Evolutionary conservation across 2,113 vertebrate genomes (phyloP), one percentile per base, ranked within the genome.

Genomic region (Noturus placidus): DNA sequence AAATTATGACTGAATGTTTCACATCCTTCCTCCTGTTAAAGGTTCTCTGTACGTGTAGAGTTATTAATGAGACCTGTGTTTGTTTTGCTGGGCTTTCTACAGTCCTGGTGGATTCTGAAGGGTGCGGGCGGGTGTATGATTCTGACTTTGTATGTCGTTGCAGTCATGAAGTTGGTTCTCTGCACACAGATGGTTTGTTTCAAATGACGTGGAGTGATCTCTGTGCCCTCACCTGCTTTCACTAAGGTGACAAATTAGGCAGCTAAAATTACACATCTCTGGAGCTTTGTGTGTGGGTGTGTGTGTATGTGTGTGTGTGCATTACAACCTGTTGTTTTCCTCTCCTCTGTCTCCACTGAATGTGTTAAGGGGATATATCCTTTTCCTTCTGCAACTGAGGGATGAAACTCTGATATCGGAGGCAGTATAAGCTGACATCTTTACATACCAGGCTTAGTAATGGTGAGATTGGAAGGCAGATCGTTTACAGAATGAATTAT

Each of bases 401-500:
- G 91, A 89, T 61, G 3, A 88, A 79, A 86, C 92, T 90, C 91
- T 91, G 91, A 88, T 93, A 63, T 87, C 30, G 3, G 15, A 74
- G 76, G 88, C 57, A 7, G 88, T 87, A 92, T 91, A 91, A 91
- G n/a, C 89, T 87, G 86, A 57, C 89, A 88, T 93, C 92, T 94
- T 94, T 94, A 92, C 93, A 91, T 90, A 88, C 87, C 92, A 87
- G 90, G 78, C 90, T 90, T 67, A 83, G 92, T 92, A 94, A 89
- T 92, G 91, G 85, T 88, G 89, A 88, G 84, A 86, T 77, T 90
- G 90, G 91, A 90, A 91, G 92, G 91, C 90, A 63, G 90, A 94
- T 93, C 84, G 82, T 86, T 92, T 90, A 91, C 74, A 42, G 91
- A 91, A 92, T 94, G 93, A 95, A 95, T 94, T 94, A 94, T 95